These are phyloP conservation scores for Drosophila tripunctata DNA, from an alignment of 2,888 invertebrate genomes.

Conservation along the genomic window DNA sequence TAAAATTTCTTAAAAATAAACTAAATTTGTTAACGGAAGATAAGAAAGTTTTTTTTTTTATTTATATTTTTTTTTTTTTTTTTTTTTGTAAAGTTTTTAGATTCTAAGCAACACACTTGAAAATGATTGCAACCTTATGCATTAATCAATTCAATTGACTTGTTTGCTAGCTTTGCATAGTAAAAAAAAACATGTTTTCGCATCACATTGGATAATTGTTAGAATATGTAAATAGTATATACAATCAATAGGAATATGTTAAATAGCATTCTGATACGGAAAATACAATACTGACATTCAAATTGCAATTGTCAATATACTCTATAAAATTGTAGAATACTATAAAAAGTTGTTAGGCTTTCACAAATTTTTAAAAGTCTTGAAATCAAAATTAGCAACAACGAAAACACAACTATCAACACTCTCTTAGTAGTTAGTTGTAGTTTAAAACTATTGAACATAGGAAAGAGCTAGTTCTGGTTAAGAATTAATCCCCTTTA, in stretches of 20 bases:
- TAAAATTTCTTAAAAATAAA: too few relatives aligned
- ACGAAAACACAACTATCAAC: too few relatives aligned
- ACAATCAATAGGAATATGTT: conserved; percentile 22
- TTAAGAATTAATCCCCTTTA: too few relatives aligned
- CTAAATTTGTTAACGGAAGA: too few relatives aligned
- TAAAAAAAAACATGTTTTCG: conserved; percentile 39
- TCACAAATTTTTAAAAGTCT: too few relatives aligned
- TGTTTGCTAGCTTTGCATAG: conserved; percentile 26
- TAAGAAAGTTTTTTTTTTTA: too few relatives aligned
- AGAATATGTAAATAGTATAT: conserved; percentile 2
- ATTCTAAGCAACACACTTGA: conserved; percentile 11
- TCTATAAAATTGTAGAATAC: background rate
- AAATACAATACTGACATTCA: background rate
- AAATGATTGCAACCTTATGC: background rate
- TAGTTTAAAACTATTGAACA: too few relatives aligned
- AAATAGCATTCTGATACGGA: conserved; percentile 19
- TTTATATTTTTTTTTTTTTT: too few relatives aligned
- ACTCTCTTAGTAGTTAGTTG: too few relatives aligned
- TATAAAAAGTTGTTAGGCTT: too few relatives aligned
- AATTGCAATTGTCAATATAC: conserved; percentile 7
- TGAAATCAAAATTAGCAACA: too few relatives aligned
- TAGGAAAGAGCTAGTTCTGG: too few relatives aligned
- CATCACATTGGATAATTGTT: conserved; percentile 31
- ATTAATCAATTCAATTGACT: conserved; percentile 20
- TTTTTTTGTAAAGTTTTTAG: background rate